Conservation (phyloP, 2,113 vertebrate species). For the Gallinago media region DNA sequence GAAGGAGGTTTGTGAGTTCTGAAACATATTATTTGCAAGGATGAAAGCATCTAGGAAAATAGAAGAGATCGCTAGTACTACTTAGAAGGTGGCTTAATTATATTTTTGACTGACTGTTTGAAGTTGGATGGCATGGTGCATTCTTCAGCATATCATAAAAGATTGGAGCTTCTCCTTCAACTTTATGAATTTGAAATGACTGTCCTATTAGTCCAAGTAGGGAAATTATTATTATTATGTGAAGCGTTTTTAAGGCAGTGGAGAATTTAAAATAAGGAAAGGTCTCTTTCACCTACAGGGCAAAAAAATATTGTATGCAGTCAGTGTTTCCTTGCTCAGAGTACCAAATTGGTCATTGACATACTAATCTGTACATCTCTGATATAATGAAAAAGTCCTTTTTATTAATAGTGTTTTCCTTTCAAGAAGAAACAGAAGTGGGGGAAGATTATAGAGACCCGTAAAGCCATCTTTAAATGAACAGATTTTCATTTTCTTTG, state of each 20-base stretch:
- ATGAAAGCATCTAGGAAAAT: not conserved
- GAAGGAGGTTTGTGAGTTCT: not conserved
- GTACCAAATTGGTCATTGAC: not conserved
- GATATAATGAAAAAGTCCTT: fast-evolving
- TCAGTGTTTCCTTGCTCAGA: not conserved
- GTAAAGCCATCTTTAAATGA: not conserved
- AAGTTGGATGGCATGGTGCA: not conserved
- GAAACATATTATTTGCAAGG: not conserved
- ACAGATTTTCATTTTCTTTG: not conserved
- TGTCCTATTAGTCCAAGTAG: not conserved
- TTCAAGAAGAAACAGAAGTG: not conserved
- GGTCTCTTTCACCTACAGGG: not conserved
- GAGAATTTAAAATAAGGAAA: not conserved
- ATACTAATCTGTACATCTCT: not conserved
- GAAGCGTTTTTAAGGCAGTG: not conserved
- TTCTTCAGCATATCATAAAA: not conserved
- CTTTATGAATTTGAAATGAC: not conserved
- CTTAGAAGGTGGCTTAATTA: not conserved
- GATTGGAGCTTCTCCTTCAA: not conserved
- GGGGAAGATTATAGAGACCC: not conserved
- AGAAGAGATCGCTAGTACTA: not conserved
- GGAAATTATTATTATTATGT: not conserved
- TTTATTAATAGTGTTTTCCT: not conserved
- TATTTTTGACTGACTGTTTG: constrained; percentile 10
- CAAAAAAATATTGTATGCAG: not conserved